Base-by-base conservation (phyloP, 2,888 invertebrate species). In the Eudemis profundana region DNA sequence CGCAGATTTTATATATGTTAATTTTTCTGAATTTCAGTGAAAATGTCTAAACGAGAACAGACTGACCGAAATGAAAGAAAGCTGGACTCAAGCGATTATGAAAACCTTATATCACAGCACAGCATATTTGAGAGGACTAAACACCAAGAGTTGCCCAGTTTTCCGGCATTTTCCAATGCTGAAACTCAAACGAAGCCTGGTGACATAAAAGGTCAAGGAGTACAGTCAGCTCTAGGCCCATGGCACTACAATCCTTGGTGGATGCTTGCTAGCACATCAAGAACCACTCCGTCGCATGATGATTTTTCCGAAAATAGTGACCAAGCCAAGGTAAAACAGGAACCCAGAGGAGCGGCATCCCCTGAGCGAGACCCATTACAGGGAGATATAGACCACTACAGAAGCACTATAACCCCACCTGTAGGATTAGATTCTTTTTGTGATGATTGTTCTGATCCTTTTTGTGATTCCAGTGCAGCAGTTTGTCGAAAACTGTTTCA, bases 231-330 rank as follows among this genome's bases (percentile, higher is more conserved):
- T 36, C 72, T 93, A 53, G 90, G 91, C 36, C 80, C 92, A 62
- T 93, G 93, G 93, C 93, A 92, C 70, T 93, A 93, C 72, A 93
- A 92, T 66, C 93, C 93, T 23, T 93, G 93, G 92, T 93, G 92
- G 93, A 93, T 93, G 93, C 81, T 93, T 29, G 93, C 93, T 17
- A 86, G 92, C 69, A 92, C 93, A 2, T 93, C 93, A 7, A 82
- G 92, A 49, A 88, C 83, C 76, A 82, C 88, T 57, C 88, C 90
- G 2, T 85, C 89, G 1, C 92, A 92, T 69, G 90, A 91, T 69
- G 91, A 92, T 66, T 93, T 84, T 73, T 84, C 88, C 21, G 93
- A 93, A 72, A 82, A 82, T 67, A 86, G 82, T 79, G 90, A 92
- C 51, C 86, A 89, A 73, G 75, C 87, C 27, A 93, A 90, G 81